A percentile compares a stretch with the other conserved stretches of the same genome.
phyloP scores from a whole-genome alignment of 1,140 invertebrate species.

The Frieseomelitta varia region DNA sequence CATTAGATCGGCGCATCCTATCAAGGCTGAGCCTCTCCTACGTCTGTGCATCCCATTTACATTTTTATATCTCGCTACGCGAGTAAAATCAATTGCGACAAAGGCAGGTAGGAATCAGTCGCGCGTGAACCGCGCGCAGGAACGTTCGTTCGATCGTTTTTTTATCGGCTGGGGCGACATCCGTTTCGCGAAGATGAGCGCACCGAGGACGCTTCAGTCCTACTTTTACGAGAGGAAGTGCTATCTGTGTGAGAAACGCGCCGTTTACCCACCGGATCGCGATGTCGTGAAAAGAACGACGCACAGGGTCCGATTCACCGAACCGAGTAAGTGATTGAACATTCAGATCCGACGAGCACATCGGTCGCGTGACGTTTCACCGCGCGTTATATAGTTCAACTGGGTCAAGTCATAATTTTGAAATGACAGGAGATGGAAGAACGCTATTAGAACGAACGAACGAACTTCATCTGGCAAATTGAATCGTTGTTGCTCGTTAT shows the following conservation, averaged over 20 bases:
- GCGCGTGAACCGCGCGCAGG: neutral
- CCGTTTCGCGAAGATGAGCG: neutral
- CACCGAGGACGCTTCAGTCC: neutral
- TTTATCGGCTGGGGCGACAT: neutral
- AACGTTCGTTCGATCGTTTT: neutral
- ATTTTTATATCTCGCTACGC: slow-evolving; percentile 38
- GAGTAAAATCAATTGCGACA: slow-evolving; percentile 2
- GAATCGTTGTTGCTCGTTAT: too few relatives aligned
- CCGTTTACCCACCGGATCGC: neutral
- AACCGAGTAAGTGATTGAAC: slow-evolving; percentile 27
- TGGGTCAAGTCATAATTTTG: too few relatives aligned
- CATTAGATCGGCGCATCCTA: slow-evolving; percentile 10
- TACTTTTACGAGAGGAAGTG: slow-evolving; percentile 44
- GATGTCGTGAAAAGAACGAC: neutral
- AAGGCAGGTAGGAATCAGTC: slow-evolving; percentile 19
- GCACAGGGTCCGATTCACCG: slow-evolving; percentile 19
- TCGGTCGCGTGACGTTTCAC: too few relatives aligned
- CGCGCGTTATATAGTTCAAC: too few relatives aligned
- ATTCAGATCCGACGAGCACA: neutral
- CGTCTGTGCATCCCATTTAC: slow-evolving; percentile 39
- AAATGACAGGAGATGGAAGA: too few relatives aligned
- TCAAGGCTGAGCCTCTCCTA: slow-evolving; percentile 39
- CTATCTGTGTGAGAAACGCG: slow-evolving; percentile 29
- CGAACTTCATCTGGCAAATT: too few relatives aligned
- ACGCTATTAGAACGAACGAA: too few relatives aligned